These are phyloP conservation scores for Therioaphis trifolii DNA, from an alignment of 2,888 invertebrate genomes.

Conservation along the genomic window DNA sequence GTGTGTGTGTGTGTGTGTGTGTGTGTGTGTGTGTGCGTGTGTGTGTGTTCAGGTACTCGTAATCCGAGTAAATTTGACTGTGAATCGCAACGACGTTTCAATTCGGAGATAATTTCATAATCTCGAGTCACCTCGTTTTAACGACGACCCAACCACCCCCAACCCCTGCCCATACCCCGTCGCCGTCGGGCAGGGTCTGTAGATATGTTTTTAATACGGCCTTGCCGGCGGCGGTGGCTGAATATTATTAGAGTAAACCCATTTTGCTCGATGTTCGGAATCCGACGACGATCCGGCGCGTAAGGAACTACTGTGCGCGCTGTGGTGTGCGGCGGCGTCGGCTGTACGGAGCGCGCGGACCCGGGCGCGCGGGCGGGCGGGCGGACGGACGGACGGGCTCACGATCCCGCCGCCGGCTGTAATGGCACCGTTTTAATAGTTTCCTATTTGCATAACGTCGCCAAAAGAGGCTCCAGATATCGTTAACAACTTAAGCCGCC, in stretches of 20 bases:
- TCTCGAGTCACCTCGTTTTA: background rate
- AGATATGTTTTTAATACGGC: background rate
- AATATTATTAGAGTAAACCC: background rate
- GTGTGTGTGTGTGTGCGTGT: no score
- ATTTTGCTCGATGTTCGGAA: background rate
- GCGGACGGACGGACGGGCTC: background rate
- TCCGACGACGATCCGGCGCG: background rate
- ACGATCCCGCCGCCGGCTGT: background rate
- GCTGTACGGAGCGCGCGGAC: background rate
- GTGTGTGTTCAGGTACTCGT: no score
- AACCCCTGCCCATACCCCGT: no score
- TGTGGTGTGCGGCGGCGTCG: background rate
- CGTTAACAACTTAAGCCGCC: conserved; percentile 57
- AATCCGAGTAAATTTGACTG: background rate
- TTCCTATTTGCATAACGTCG: conserved; percentile 61
- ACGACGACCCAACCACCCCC: background rate
- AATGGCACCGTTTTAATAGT: conserved; percentile 58
- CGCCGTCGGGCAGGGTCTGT: background rate
- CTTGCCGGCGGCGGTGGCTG: background rate
- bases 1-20: no score
- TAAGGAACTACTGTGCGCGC: background rate
- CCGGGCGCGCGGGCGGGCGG: background rate
- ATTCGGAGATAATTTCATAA: background rate
- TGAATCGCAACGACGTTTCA: background rate
- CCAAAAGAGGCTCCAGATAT: conserved; percentile 55